Base-by-base conservation (phyloP, 2,113 vertebrate species). In the Ctenomys sociabilis region DNA sequence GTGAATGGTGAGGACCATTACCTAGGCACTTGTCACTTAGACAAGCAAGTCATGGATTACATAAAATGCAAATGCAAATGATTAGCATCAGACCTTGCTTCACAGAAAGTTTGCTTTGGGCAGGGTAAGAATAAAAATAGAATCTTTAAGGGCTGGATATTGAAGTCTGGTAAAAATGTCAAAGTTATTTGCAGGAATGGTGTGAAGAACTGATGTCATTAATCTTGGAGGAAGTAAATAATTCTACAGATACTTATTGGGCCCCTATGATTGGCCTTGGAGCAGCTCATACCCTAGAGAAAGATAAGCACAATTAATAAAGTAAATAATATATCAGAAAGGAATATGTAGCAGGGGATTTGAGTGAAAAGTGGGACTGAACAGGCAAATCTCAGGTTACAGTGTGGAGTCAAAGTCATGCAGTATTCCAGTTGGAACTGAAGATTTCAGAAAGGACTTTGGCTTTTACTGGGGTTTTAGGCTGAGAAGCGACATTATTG, bases 1-100 rank as follows among this genome's bases (percentile, higher is more conserved):
- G 93, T 90, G 78, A 45, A 90, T 96, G 61, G 75, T 97, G 94
- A 91, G 73, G 82, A 92, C 88, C 93, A 93, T 97, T 95, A 96
- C 93, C 24, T 95, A 97, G 97, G 97, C 91, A 94, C 43, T 52
- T 64, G 63, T 81, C 93, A 92, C 81, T 93, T 87, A 91, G 37
- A 84, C 16, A 91, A 85, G 80, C 52, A 87, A 90, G 63, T 64
- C 75, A 86, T 37, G 8, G 80, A 73, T 68, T 90, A 70, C 45
- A 90, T 87, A 85, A 77, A 77, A 95, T 91, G 24, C 66, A 96
- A 95, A 94, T 93, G 26, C 1, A 77, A 68, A 85, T 80, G 19
- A 91, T 84, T n/a, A 88, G 30, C 26, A 49, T 43, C 0, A 32
- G 37, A 92, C 14, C 1, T 43, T 37, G 81, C 61, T 59, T 49